A percentile compares a stretch with the other conserved stretches of the same genome.
Evolutionary conservation across 2,888 invertebrate genomes (phyloP).

Genomic region (Agrochola litura): DNA sequence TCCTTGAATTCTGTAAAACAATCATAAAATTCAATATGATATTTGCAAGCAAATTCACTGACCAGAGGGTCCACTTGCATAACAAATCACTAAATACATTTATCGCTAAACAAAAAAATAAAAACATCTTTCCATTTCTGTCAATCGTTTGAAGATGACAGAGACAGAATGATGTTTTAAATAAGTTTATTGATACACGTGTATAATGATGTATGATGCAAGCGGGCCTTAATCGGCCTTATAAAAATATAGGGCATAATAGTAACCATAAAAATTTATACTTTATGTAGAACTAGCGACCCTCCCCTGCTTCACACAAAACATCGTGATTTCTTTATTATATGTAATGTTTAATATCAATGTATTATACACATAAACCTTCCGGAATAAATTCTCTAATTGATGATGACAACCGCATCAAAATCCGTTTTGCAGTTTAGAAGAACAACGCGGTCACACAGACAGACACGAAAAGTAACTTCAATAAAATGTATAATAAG

Average conservation of each 20-base stretch:
- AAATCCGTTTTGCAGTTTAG: no score
- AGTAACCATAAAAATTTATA: not conserved
- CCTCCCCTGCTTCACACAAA: not conserved
- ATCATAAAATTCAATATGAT: not conserved
- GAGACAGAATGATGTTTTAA: not conserved
- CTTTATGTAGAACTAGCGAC: not conserved
- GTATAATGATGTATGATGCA: not conserved
- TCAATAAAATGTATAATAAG: no score
- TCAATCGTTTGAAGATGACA: not conserved
- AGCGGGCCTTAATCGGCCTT: not conserved
- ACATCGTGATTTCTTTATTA: not conserved
- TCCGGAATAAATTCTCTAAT: not conserved
- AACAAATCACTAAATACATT: not conserved
- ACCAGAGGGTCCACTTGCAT: not conserved
- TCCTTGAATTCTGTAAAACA: no score
- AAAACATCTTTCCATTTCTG: not conserved
- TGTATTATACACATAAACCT: not conserved
- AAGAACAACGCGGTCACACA: no score
- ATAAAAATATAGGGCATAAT: not conserved
- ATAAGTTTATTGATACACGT: not conserved
- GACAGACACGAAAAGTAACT: no score
- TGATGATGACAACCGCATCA: not conserved
- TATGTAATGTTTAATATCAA: not conserved
- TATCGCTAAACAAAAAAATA: not conserved
- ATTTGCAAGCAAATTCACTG: not conserved